phyloP scores from a whole-genome alignment of 1,140 invertebrate genomes.

The fruit fly (Drosophila melanogaster) region Release_6_plus_ISO1_MT NT_037436.4:11546001-11546500 shows the following conservation, averaged over 20 bases:
- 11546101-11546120: slow-evolving; percentile 79
- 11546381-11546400: slow-evolving; percentile 15
- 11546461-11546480: neutral
- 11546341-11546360: slow-evolving; percentile 10
- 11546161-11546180: slow-evolving; percentile 1
- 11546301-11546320: slow-evolving; percentile 21
- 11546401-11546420: neutral
- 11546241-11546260: neutral
- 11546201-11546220: slow-evolving; percentile 51
- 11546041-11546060: neutral
- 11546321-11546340: slow-evolving; percentile 15
- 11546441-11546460: neutral
- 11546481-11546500: neutral
- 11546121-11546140: slow-evolving; percentile 67
- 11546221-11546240: slow-evolving; percentile 8
- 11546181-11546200: slow-evolving; percentile 11
- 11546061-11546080: slow-evolving; percentile 55
- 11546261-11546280: slow-evolving; percentile 55
- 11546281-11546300: slow-evolving; percentile 34
- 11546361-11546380: slow-evolving; percentile 18
- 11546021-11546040: neutral
- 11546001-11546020: neutral
- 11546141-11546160: slow-evolving; percentile 22
- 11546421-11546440: slow-evolving; percentile 9
- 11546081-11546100: slow-evolving; percentile 77